Evolutionary conservation across 2,888 invertebrate species (phyloP).

Genomic region (Tanypteryx hageni): DNA sequence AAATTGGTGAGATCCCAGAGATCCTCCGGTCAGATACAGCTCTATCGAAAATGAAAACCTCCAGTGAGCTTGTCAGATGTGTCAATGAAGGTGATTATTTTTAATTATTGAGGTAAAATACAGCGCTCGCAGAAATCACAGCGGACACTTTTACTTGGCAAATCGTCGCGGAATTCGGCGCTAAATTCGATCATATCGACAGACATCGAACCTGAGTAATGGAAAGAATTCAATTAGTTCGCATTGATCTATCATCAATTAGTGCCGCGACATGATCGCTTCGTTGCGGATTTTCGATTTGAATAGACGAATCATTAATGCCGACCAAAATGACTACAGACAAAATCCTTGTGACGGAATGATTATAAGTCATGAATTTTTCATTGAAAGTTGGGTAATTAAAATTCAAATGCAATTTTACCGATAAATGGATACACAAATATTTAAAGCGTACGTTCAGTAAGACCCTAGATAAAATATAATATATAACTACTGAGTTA

Average conservation of each 20-base stretch:
- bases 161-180: background rate
- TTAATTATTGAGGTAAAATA: slow-evolving; percentile 19
- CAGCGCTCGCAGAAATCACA: background rate
- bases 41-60: background rate
- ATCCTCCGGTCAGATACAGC: too few relatives aligned
- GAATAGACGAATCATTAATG: background rate
- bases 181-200: background rate
- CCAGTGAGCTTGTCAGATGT: background rate
- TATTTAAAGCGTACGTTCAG: too few relatives aligned
- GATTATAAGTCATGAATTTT: background rate
- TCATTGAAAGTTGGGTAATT: background rate
- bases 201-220: background rate
- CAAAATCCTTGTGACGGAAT: background rate
- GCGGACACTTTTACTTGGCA: background rate
- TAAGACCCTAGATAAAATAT: too few relatives aligned
- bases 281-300: background rate
- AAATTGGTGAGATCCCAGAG: background rate
- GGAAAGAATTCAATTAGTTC: slow-evolving; percentile 24
- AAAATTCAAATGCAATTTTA: too few relatives aligned
- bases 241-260: background rate
- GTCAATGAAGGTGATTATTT: background rate
- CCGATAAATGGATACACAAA: too few relatives aligned
- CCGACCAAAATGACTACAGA: background rate
- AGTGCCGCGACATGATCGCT: background rate
- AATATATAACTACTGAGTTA: too few relatives aligned